A percentile compares a stretch with the other conserved stretches of the same genome.
Evolutionary conservation across 2,888 invertebrate species (phyloP).

Genomic region (Tryphoninae sp.): DNA sequence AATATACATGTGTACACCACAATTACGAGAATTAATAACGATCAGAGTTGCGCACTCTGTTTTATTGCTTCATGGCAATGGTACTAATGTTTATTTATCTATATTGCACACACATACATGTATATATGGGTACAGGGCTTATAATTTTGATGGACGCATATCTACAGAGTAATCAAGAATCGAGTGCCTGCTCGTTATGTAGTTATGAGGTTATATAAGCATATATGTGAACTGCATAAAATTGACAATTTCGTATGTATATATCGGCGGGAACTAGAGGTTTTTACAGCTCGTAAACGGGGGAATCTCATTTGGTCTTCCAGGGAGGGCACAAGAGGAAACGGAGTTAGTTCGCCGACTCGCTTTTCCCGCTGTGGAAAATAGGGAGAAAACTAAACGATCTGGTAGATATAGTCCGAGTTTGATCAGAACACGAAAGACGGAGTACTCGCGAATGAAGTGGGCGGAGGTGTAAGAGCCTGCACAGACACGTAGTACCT

Average conservation of each 20-base stretch:
- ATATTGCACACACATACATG: background rate
- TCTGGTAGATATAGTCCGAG: background rate
- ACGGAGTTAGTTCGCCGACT: background rate
- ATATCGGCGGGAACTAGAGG: background rate
- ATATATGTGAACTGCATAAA: constrained; percentile 9
- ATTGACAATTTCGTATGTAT: background rate
- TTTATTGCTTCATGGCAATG: constrained; percentile 38
- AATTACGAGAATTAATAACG: constrained; percentile 64
- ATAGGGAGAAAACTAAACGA: constrained; percentile 9
- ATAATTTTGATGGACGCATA: constrained; percentile 26
- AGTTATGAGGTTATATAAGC: background rate
- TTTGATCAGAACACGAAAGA: constrained; percentile 17
- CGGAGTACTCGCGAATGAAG: constrained; percentile 19
- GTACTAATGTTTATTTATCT: background rate
- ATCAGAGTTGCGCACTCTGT: constrained; percentile 45
- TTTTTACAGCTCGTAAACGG: constrained; percentile 16
- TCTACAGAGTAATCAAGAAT: constrained; percentile 48
- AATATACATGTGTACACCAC: constrained; percentile 8
- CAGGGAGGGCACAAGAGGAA: background rate
- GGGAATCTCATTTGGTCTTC: background rate
- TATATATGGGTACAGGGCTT: constrained; percentile 8
- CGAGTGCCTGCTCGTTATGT: constrained; percentile 18
- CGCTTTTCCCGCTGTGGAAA: constrained; percentile 8
- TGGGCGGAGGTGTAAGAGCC: constrained; percentile 21
- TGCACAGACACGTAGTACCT: background rate